A percentile compares a stretch with the other conserved stretches of the same genome.
Conservation (phyloP, 2,113 vertebrate genomes). For the Nycticorax nycticorax region DNA sequence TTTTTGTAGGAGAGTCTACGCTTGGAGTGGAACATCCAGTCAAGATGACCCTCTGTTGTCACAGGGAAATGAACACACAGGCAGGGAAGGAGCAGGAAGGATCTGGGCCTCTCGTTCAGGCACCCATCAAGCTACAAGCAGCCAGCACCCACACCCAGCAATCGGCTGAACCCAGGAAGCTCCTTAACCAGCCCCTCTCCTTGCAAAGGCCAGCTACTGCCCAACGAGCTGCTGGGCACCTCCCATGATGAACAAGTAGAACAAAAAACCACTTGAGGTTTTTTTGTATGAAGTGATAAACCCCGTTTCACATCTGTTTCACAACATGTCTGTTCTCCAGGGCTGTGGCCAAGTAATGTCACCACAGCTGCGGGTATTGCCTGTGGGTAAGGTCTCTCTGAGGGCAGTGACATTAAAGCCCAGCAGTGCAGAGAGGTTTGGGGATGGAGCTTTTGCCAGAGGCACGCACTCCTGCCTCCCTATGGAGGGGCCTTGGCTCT, state of each 20-base stretch:
- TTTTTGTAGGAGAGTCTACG: neutral
- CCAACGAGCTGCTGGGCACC: neutral
- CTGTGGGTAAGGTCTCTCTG: rapidly evolving
- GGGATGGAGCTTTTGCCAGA: neutral
- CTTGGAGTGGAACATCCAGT: neutral
- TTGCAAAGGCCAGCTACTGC: neutral
- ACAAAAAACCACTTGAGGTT: neutral
- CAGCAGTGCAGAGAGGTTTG: too few relatives aligned
- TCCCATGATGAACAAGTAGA: neutral
- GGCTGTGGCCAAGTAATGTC: rapidly evolving
- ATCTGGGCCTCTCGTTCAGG: neutral
- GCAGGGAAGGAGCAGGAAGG: neutral
- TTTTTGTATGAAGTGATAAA: neutral
- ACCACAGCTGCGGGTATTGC: rapidly evolving
- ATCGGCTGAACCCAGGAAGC: neutral
- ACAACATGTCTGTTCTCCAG: rapidly evolving
- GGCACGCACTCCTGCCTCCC: neutral
- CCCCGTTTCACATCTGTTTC: neutral
- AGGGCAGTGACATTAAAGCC: neutral
- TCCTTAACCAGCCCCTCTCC: neutral
- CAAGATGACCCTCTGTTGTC: rapidly evolving
- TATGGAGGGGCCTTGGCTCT: neutral
- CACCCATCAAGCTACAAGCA: neutral
- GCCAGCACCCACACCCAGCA: neutral
- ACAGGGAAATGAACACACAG: rapidly evolving